These are phyloP conservation scores for Gandaritis pyraliata DNA, from an alignment of 2,888 invertebrate species.

Conservation along the genomic window DNA sequence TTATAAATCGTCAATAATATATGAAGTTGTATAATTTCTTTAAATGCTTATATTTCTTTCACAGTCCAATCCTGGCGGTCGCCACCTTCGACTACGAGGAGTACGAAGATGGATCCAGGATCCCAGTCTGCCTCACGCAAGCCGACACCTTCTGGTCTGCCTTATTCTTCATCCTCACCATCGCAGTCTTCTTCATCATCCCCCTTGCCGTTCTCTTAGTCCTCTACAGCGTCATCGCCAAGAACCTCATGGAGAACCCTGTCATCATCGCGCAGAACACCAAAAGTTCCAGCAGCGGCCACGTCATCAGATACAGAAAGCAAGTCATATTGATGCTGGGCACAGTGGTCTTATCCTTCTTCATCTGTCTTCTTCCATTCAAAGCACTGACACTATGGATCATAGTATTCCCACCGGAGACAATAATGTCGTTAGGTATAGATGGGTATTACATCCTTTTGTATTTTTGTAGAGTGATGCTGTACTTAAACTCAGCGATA, in stretches of 20 bases:
- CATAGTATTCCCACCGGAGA: constrained; percentile 89
- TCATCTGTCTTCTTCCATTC: constrained; percentile 95
- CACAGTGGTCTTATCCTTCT: constrained; percentile 95
- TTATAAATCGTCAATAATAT: too few species aligned
- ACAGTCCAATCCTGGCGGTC: constrained; percentile 93
- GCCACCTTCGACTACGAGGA: constrained; percentile 89
- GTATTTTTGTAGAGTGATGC: constrained; percentile 94
- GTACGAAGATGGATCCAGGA: constrained; percentile 88
- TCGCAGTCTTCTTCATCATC: constrained; percentile 92
- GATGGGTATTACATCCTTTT: constrained; percentile 93
- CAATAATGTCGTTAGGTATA: constrained; percentile 88
- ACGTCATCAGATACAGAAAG: constrained; percentile 89
- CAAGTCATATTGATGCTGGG: constrained; percentile 95
- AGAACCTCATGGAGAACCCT: constrained; percentile 92
- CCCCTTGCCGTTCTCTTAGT: constrained; percentile 92
- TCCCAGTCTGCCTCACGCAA: constrained; percentile 92
- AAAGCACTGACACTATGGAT: constrained; percentile 95
- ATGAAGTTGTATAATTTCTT: too few species aligned
- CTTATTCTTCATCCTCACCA: constrained; percentile 91
- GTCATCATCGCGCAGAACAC: constrained; percentile 87
- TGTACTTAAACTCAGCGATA: constrained; percentile 95
- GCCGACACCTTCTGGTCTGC: constrained; percentile 91
- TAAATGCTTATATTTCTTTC: constrained; percentile 42
- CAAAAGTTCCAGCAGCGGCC: constrained; percentile 78
- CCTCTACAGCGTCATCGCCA: constrained; percentile 93